Conservation (phyloP, 2,888 invertebrate species). For the Ypsolopha scabrella region DNA sequence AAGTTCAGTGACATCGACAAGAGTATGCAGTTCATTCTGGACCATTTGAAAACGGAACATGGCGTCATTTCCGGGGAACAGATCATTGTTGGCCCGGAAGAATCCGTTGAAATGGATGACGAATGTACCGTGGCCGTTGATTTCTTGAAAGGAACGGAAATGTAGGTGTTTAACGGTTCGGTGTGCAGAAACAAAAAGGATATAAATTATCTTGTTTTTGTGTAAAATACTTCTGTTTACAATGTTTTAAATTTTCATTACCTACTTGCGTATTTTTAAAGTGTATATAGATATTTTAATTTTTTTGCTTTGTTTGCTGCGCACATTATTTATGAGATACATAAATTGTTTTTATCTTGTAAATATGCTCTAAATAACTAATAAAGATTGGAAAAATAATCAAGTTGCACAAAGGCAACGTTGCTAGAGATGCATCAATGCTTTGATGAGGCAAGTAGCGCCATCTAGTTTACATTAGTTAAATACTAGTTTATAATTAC, state of each 20-base stretch:
- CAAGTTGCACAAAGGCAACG: too few species aligned
- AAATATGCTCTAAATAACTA: too few species aligned
- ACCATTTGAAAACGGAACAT: constrained; percentile 44
- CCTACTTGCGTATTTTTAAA: not conserved
- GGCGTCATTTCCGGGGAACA: constrained; percentile 55
- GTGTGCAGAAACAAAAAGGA: not conserved
- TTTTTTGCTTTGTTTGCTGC: not conserved
- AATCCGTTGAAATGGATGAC: not conserved
- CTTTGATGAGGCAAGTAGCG: not conserved
- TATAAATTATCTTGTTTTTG: too few species aligned
- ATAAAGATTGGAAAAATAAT: too few species aligned
- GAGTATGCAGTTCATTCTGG: constrained; percentile 32
- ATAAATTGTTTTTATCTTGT: not conserved
- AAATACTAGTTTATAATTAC: too few species aligned
- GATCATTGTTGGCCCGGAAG: constrained; percentile 41
- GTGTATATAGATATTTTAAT: not conserved
- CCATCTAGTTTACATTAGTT: not conserved
- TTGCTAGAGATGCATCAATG: too few species aligned
- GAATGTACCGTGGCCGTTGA: constrained; percentile 7
- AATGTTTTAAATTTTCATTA: not conserved
- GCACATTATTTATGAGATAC: not conserved
- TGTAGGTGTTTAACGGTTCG: not conserved
- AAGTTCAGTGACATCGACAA: constrained; percentile 29
- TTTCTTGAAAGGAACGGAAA: constrained; percentile 5
- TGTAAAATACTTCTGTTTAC: too few species aligned